Evolutionary conservation across 2,797 vertebrate species (phyloP).

Genomic region (Netta rufina): DNA sequence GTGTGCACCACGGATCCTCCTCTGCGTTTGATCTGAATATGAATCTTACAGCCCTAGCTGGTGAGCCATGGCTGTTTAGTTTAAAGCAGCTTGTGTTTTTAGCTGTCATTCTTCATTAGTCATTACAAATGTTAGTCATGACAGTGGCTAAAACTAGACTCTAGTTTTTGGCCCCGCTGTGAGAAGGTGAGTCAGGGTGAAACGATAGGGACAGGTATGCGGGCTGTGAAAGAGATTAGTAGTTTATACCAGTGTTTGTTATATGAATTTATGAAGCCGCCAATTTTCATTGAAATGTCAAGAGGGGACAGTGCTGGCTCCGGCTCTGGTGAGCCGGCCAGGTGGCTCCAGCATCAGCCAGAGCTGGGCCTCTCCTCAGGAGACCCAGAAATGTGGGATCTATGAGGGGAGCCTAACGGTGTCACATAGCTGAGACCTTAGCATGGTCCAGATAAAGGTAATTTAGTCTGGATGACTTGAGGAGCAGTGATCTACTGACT

Average conservation of each 20-base stretch:
- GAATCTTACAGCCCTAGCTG: conserved; percentile 30
- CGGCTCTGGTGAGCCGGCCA: background rate
- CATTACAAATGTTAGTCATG: conserved; percentile 35
- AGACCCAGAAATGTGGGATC: accelerated
- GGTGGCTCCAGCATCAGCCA: background rate
- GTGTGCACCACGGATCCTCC: conserved; percentile 49
- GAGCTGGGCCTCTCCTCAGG: background rate
- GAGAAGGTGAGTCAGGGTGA: conserved; percentile 33
- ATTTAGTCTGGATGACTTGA: background rate
- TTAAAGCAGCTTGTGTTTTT: conserved; percentile 51
- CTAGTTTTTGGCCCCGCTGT: background rate
- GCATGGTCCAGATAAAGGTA: background rate
- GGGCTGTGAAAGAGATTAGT: background rate
- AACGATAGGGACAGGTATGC: background rate
- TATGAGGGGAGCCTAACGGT: background rate
- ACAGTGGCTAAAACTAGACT: conserved; percentile 13
- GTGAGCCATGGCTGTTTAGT: conserved; percentile 31
- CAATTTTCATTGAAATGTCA: background rate
- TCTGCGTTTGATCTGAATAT: conserved; percentile 12
- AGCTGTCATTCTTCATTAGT: conserved; percentile 36
- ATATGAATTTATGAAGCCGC: conserved; percentile 19
- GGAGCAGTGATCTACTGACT: background rate
- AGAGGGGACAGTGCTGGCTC: background rate
- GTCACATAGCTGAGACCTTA: background rate
- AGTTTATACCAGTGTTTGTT: background rate